A percentile compares a stretch with the other conserved stretches of the same genome.
phyloP scores from a whole-genome alignment of 64 coral and sea anemone genomes.

The Hydrozoanthus tunicans region DNA sequence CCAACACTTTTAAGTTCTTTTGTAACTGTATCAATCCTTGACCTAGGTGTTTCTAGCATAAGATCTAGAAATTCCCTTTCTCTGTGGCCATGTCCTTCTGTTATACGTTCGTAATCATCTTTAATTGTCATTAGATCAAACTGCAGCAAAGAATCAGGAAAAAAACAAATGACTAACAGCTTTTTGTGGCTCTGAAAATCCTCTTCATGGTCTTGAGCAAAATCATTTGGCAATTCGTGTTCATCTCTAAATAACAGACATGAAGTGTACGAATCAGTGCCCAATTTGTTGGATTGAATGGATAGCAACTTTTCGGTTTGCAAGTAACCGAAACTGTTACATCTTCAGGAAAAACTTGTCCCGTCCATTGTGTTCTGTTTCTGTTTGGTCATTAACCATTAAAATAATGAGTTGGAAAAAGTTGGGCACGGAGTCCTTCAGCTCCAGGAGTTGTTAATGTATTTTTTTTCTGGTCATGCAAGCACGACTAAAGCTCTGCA shows the following conservation, averaged over 20 bases:
- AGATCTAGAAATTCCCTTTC: constrained; percentile 12
- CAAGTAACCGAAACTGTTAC: constrained; percentile 40
- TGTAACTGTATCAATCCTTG: constrained; percentile 25
- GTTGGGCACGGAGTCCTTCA: no score
- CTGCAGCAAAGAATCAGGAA: constrained; percentile 48
- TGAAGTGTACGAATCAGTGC: constrained; percentile 39
- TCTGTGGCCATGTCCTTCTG: constrained; percentile 9
- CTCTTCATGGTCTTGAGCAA: constrained; percentile 15
- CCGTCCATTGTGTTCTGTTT: constrained; percentile 32
- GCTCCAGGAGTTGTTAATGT: no score
- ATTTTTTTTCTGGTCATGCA: no score
- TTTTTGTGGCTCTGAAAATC: background rate
- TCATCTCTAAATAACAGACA: constrained; percentile 36
- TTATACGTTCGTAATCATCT: constrained; percentile 18
- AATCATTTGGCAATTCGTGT: constrained; percentile 37
- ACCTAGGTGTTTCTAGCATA: background rate
- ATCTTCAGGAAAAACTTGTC: constrained; percentile 22
- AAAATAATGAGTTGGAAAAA: background rate
- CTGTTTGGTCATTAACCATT: constrained; percentile 45
- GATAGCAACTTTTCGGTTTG: constrained; percentile 54
- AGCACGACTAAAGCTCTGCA: no score
- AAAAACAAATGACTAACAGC: background rate
- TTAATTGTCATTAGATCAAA: constrained; percentile 51
- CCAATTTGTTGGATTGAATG: constrained; percentile 52
- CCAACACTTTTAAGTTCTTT: background rate